Conservation (phyloP, 2,888 invertebrate genomes). For the Napeogenes sylphis region DNA sequence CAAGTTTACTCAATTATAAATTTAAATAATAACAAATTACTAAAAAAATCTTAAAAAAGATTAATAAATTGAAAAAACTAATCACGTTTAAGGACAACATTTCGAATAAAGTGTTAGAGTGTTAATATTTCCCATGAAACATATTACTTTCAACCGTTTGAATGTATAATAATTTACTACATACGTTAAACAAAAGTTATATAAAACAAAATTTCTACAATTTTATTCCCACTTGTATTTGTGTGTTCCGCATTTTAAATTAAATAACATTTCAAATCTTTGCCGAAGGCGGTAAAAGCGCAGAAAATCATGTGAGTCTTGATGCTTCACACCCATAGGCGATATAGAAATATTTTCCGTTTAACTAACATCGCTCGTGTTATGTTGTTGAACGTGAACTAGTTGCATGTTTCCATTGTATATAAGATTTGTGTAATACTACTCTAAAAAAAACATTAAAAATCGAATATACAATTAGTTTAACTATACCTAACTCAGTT, state of each 20-base stretch:
- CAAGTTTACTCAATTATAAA: no score
- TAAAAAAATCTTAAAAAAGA: no score
- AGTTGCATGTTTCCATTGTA: slow-evolving; percentile 15
- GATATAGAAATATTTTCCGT: slow-evolving; percentile 67
- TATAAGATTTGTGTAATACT: not conserved
- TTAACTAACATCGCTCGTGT: slow-evolving; percentile 58
- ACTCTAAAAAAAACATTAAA: not conserved
- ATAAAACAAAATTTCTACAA: slow-evolving; percentile 6
- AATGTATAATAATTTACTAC: no score
- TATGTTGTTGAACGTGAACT: slow-evolving; percentile 39
- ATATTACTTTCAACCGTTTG: no score
- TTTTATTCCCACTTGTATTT: slow-evolving; percentile 5
- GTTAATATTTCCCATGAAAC: no score
- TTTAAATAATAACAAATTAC: no score
- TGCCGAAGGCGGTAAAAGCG: slow-evolving; percentile 34
- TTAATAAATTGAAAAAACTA: no score
- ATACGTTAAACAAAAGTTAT: slow-evolving; percentile 6
- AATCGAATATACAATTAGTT: no score
- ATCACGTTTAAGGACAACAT: no score
- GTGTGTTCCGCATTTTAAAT: slow-evolving; percentile 24
- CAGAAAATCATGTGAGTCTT: slow-evolving; percentile 56
- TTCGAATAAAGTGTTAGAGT: no score
- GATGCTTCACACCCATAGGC: slow-evolving; percentile 54
- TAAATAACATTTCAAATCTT: slow-evolving; percentile 37
- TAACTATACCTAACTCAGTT: no score